Evolutionary conservation across 2,113 vertebrate genomes (phyloP), one percentile per base, ranked within the genome.

Genomic region (Budorcas taxicolor): DNA sequence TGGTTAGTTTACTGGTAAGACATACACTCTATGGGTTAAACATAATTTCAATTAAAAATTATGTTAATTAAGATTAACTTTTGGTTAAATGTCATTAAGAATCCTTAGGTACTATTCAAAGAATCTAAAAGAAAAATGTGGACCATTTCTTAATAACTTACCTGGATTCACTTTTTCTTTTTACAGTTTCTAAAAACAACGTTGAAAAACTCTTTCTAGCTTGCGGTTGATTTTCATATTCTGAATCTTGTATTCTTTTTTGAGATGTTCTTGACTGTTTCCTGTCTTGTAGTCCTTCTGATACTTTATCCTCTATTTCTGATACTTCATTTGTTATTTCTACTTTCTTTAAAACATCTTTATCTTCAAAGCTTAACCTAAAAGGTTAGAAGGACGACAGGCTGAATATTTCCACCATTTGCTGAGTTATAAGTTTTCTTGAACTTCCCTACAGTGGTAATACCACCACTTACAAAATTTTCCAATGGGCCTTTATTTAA

Each of bases 351-450:
- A 43, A 94, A 7, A 14, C 45, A 94, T 64, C 84, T 88, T 96
- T 64, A 74, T 96, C 96, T 97, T 97, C 97, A 95, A 96, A 96
- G 40, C 13, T 15, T 78, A 98, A 97, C 11, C 98, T 99, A 96
- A 62, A 93, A 95, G 33, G n/a, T 94, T 91, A 87, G 96, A 94
- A 94, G 31, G 13, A 95, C 47, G 16, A 36, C 36, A 98, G 88
- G 36, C 1, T 94, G 88, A 87, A 89, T 83, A 19, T 1, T 45
- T 19, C 36, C 15, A 40, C 8, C 55, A 25, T 53, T 64, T 92
- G 27, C 9, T 85, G 14, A 92, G 23, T 91, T 87, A 43, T 6
- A 6, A 76, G 40, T 94, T 81, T 90, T 96, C 27, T 47, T 94
- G 17, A 97, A 95, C 13, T 90, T 7, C n/a, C 25, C 83, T 52